Evolutionary conservation across 1,140 invertebrate species (phyloP), one percentile per base, ranked within the genome.

Genomic region (Arion vulgaris): DNA sequence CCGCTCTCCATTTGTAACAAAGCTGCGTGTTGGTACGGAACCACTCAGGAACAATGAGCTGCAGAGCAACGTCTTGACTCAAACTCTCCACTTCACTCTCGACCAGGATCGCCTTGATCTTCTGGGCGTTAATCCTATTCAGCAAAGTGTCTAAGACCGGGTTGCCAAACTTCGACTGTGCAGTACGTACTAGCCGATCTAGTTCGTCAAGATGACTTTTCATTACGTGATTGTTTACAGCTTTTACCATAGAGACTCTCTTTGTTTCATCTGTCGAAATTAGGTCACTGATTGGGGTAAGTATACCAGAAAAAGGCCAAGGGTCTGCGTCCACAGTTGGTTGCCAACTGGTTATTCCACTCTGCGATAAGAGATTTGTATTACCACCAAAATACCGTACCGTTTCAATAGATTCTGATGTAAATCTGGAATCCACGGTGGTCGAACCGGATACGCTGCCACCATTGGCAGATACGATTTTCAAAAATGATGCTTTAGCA

Each of bases 1-100:
- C 85, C 0, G 82, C 57, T 13, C 79, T 39, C 85, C 85, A 86
- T 34, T 82, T 69, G 75, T 79, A 86, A 69, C 85, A 86, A 9
- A 86, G 72, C 76, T 86, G 74, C 0, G 80, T 81, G 1, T 81
- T 23, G 0, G 53, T 28, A 0, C 38, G 74, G 57, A 86, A 86
- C 85, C 85, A 86, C 1, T 23, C 11, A 5, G 85, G 85, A 4
- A 84, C 71, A 7, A 39, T 38, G 0, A 86, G 26, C 41, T 86
- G 74, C 11, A 23, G 7, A 7, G 51, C 79, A 23, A 85, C 53
- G 5, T 83, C 78, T 9, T 53, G 45, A 17, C 75, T 77, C 53
- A 86, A 45, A 5, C 9, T 32, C 19, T 79, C 75, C 11, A 84
- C 85, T 34, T 74, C 77, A 23, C 19, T 74, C 1, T 75, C 62